These are phyloP conservation scores for Cyrtonyx montezumae DNA, from an alignment of 2,113 vertebrate species.

Conservation along the genomic window DNA sequence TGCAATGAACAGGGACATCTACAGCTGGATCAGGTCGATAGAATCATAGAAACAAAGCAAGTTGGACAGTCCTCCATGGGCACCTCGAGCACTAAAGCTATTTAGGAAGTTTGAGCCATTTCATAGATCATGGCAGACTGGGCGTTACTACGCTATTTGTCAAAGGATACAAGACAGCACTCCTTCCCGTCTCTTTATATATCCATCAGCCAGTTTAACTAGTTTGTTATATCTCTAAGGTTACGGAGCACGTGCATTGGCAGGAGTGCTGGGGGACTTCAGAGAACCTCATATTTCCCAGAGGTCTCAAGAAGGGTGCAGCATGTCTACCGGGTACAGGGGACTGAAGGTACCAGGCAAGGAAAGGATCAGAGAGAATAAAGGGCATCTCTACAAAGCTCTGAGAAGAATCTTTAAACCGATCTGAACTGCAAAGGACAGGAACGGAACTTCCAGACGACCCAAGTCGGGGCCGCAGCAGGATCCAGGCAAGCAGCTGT, in stretches of 20 bases:
- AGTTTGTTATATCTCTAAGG: background rate
- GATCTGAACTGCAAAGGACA: background rate
- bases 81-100: background rate
- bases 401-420: background rate
- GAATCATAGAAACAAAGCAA: background rate
- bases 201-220: background rate
- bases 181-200: background rate
- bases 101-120: background rate
- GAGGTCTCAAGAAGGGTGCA: background rate
- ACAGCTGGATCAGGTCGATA: background rate
- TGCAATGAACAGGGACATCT: background rate
- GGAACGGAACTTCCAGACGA: rapidly evolving
- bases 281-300: background rate
- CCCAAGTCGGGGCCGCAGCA: background rate
- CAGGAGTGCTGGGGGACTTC: background rate
- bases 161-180: background rate
- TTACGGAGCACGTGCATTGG: background rate
- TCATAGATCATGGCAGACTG: background rate
- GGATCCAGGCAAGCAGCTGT: background rate
- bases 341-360: background rate
- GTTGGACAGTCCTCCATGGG: background rate
- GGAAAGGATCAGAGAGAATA: background rate
- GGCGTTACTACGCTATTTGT: background rate
- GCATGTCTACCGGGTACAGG: background rate
- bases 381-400: background rate